Base-by-base conservation (phyloP, 2,888 invertebrate genomes). In the Drosophila rubida region DNA sequence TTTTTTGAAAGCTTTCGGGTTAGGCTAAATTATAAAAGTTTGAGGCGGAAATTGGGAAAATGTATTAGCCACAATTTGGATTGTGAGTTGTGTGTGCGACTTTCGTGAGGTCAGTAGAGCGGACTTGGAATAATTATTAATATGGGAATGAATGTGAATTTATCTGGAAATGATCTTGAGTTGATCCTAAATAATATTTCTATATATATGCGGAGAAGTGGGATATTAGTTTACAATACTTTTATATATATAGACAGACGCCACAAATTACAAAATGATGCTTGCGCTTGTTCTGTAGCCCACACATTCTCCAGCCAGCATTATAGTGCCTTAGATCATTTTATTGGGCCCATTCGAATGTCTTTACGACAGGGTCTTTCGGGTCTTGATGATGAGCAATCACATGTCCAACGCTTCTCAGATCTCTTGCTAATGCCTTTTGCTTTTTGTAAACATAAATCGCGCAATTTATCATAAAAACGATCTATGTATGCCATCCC, bases 381-480 rank as follows among this genome's bases (percentile, higher is more conserved):
- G 58, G 19, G 32, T 46, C 59, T 55, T 46, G 42, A 44, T 25
- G 58, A 68, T 74, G 63, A 64, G 54, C 39, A 67, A 72, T 72
- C 63, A 22, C 49, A 51, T 32, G 39, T 27, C 51, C 22, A 35
- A 57, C 35, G 48, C 41, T 67, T 22, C 41, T 49, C 22, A 39
- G 30, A 73, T 39, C 25, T 19, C 35, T 14, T 48, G 30, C 69
- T 46, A 60, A 58, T 72, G 45, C 39, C 13, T 62, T 55, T 51
- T 27, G 11, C 22, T 55, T 44, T 73, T 59, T 69, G 65, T 62
- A 35, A 53, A 46, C 63, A 83, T 72, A 78, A 67, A 72, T 81
- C 79, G 61, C 41, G 30, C 44, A 75, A 75, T 66, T 74, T 75
- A 74, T 66, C 66, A 70, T 75, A 53, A 54, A 61, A 66, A 35